phyloP scores from a whole-genome alignment of 2,888 invertebrate species.

The Phasia obesa region DNA sequence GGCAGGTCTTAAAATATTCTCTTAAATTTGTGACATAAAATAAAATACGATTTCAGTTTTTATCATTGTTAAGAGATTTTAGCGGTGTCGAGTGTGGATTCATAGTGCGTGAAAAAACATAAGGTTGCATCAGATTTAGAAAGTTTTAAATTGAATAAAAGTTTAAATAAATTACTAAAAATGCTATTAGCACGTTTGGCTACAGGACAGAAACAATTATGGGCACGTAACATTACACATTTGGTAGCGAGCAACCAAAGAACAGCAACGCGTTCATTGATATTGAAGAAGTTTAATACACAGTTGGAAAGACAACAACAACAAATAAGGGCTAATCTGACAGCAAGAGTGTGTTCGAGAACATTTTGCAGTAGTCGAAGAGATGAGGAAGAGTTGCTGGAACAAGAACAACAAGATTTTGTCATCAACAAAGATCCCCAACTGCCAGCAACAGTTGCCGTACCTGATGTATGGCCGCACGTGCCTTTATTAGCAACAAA shows the following conservation, averaged over 20 bases:
- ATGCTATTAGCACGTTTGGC: constrained; percentile 74
- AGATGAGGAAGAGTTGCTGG: constrained; percentile 72
- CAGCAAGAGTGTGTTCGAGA: constrained; percentile 68
- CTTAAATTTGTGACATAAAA: constrained; percentile 45
- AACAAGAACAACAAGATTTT: constrained; percentile 72
- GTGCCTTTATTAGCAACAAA: constrained; percentile 97
- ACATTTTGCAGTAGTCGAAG: constrained; percentile 72
- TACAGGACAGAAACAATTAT: constrained; percentile 48
- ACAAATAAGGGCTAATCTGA: constrained; percentile 38
- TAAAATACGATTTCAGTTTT: not conserved
- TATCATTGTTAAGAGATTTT: constrained; percentile 11
- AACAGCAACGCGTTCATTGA: constrained; percentile 43
- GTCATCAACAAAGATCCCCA: constrained; percentile 76
- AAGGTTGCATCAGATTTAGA: constrained; percentile 53
- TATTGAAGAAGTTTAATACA: constrained; percentile 52
- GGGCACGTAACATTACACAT: constrained; percentile 68
- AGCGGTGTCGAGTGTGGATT: constrained; percentile 15
- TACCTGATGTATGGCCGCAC: constrained; percentile 98
- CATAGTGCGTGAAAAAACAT: constrained; percentile 16
- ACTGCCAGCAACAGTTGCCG: constrained; percentile 93
- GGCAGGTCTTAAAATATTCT: constrained; percentile 10
- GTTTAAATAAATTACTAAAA: constrained; percentile 45
- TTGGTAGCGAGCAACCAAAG: constrained; percentile 49
- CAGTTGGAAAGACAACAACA: constrained; percentile 61
- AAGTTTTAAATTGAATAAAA: not conserved